phyloP scores from a whole-genome alignment of 53 echinoderm and acorn worm species.

The Antedon mediterranea region DNA sequence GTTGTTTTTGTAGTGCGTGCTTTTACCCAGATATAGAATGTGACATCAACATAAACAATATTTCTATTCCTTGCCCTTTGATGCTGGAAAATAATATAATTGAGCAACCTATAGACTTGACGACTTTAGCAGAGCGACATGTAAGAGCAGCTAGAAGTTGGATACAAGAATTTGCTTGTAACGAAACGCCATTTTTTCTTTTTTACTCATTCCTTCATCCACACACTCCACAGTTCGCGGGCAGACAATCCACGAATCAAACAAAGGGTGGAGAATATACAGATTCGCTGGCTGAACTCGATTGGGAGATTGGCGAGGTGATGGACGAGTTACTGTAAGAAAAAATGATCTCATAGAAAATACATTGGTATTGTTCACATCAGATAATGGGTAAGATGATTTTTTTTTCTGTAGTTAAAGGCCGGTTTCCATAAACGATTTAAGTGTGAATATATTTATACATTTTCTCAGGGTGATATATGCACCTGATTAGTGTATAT shows the following conservation, averaged over 20 bases:
- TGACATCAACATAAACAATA: too few species aligned
- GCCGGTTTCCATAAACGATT: too few species aligned
- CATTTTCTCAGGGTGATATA: too few species aligned
- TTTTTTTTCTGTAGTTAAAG: too few species aligned
- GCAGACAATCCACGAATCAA: not conserved
- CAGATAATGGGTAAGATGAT: conserved; percentile 47
- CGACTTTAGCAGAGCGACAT: conserved; percentile 16
- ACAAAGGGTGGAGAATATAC: not conserved
- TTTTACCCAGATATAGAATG: too few species aligned
- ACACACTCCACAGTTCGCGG: not conserved
- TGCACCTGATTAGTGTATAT: too few species aligned
- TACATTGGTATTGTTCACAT: conserved; percentile 25
- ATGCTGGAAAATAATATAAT: conserved; percentile 21
- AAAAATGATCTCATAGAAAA: conserved; percentile 7
- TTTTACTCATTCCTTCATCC: not conserved
- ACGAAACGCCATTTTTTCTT: not conserved
- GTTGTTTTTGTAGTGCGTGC: conserved; percentile 18
- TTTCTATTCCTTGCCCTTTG: conserved; percentile 28
- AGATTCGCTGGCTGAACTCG: not conserved
- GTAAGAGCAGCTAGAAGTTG: conserved; percentile 10
- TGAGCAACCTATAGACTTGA: conserved; percentile 32
- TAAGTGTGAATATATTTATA: too few species aligned
- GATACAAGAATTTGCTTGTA: not conserved
- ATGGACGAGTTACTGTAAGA: conserved; percentile 19
- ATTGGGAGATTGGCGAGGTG: conserved; percentile 17